Percentiles rank a stretch among this genome's conserved stretches.
These are phyloP conservation scores for Adelges cooleyi DNA, from an alignment of 1,140 invertebrate species.

Conservation along the genomic window DNA sequence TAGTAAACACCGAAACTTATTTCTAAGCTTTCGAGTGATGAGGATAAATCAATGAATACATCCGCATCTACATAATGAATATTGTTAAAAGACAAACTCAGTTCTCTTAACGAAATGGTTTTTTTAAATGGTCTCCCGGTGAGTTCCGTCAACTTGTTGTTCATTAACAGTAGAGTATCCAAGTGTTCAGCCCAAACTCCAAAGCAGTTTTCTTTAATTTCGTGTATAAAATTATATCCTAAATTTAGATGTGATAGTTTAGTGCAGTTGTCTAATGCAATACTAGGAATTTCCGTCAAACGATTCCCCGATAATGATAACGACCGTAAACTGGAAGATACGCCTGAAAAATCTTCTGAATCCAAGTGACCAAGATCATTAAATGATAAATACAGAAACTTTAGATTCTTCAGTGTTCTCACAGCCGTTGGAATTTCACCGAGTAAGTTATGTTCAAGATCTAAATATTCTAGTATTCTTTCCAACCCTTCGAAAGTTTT, in stretches of 20 bases:
- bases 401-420: constrained; percentile 48
- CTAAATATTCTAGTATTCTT: constrained; percentile 64
- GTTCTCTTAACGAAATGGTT: constrained; percentile 59
- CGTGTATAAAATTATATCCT: constrained; percentile 71
- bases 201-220: constrained; percentile 62
- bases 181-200: constrained; percentile 53
- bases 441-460: constrained; percentile 69
- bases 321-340: constrained; percentile 53
- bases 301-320: constrained; percentile 70
- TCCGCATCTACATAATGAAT: constrained; percentile 61
- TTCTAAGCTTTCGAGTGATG: constrained; percentile 67
- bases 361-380: constrained; percentile 54
- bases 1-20: constrained; percentile 71
- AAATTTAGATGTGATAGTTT: constrained; percentile 70
- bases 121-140: constrained; percentile 58
- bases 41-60: constrained; percentile 59
- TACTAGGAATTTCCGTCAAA: constrained; percentile 55
- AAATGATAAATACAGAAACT: constrained; percentile 71
- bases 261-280: constrained; percentile 53
- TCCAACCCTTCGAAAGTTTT: constrained; percentile 58
- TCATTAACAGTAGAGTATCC: constrained; percentile 69
- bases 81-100: constrained; percentile 80
- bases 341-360: constrained; percentile 45
- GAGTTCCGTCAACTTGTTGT: constrained; percentile 68
- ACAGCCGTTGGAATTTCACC: constrained; percentile 54